A percentile compares a stretch with the other conserved stretches of the same genome.
Evolutionary conservation across 2,113 vertebrate genomes (phyloP).

Genomic region (Pteropus alecto): DNA sequence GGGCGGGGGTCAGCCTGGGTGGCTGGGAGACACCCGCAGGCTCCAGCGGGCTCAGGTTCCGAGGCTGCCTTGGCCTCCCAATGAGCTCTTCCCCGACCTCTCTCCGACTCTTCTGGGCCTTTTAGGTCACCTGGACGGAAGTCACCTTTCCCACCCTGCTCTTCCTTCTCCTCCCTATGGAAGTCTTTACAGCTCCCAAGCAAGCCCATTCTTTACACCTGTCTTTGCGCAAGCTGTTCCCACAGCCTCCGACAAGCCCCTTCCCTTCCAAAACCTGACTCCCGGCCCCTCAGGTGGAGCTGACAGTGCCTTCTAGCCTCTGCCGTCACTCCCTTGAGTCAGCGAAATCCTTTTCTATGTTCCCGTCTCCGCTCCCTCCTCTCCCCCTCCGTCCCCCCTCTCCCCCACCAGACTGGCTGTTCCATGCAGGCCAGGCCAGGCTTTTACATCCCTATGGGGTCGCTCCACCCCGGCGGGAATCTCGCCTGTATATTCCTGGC

Average conservation of each 20-base stretch:
- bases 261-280: neutral
- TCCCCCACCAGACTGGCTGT: neutral
- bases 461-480: fast-evolving
- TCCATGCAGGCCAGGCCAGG: neutral
- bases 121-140: neutral
- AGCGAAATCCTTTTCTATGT: neutral
- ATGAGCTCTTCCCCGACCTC: fast-evolving
- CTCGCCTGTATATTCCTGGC: neutral
- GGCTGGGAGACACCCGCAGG: too few relatives aligned
- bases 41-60: neutral
- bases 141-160: neutral
- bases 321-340: neutral
- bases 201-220: fast-evolving
- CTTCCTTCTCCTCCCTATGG: fast-evolving
- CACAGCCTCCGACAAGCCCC: neutral
- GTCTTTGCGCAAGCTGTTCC: neutral
- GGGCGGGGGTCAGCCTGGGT: neutral
- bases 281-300: neutral
- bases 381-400: too few relatives aligned
- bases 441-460: fast-evolving
- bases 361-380: neutral
- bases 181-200: neutral
- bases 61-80: neutral
- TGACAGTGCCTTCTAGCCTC: neutral
- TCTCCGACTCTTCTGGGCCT: neutral